These are phyloP conservation scores for Nasonia oneida DNA, from an alignment of 2,888 invertebrate genomes.

Conservation along the genomic window DNA sequence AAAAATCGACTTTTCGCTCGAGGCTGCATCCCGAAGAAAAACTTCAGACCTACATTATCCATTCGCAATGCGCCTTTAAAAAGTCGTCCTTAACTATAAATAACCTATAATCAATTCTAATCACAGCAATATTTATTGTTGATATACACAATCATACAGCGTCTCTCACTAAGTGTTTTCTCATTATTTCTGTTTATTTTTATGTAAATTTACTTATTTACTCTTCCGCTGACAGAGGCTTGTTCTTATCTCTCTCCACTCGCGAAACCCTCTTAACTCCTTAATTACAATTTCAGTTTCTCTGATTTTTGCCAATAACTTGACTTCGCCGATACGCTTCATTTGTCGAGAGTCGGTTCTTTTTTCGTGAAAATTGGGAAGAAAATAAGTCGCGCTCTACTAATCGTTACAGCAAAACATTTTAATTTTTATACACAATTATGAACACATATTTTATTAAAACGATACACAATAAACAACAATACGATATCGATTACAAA, in stretches of 20 bases:
- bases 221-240: slow-evolving; percentile 50
- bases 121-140: slow-evolving; percentile 80
- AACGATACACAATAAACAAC: slow-evolving; percentile 58
- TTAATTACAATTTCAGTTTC: slow-evolving; percentile 30
- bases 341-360: slow-evolving; percentile 59
- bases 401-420: slow-evolving; percentile 42
- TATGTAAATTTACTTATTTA: slow-evolving; percentile 58
- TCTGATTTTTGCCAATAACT: slow-evolving; percentile 11
- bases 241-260: slow-evolving; percentile 52
- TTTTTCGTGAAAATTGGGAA: slow-evolving; percentile 33
- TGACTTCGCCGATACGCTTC: slow-evolving; percentile 37
- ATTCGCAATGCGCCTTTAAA: slow-evolving; percentile 70
- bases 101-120: slow-evolving; percentile 78
- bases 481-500: slow-evolving; percentile 47
- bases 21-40: slow-evolving; percentile 51
- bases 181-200: slow-evolving; percentile 63
- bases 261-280: slow-evolving; percentile 47
- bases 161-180: slow-evolving; percentile 76
- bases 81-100: slow-evolving; percentile 76
- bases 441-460: slow-evolving; percentile 54
- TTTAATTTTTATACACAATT: slow-evolving; percentile 52
- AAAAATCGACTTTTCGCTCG: slow-evolving; percentile 56
- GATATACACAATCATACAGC: slow-evolving; percentile 79
- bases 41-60: slow-evolving; percentile 61
- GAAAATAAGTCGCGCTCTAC: slow-evolving; percentile 26